Percentiles rank a stretch among this genome's conserved stretches.
phyloP scores from a whole-genome alignment of 2,888 invertebrate genomes.

The Himalopsyche kuldschensis region DNA sequence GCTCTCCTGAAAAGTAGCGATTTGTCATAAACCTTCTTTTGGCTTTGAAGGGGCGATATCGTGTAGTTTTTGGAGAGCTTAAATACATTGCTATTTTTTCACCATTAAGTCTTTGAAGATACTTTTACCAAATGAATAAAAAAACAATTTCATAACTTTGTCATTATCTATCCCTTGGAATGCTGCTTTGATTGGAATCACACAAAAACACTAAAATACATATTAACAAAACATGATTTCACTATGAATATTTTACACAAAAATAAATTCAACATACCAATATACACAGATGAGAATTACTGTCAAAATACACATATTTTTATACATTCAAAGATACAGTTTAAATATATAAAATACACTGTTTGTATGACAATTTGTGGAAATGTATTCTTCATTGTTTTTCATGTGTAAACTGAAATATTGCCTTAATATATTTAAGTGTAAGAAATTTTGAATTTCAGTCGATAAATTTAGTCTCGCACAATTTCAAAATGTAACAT shows the following conservation, averaged over 20 bases:
- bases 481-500: background rate
- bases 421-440: background rate
- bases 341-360: background rate
- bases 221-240: background rate
- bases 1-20: too few species aligned
- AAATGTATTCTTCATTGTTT: background rate
- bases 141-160: background rate
- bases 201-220: background rate
- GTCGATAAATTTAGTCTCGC: background rate
- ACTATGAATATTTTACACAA: background rate
- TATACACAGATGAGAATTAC: background rate
- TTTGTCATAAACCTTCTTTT: too few species aligned
- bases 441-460: background rate
- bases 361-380: background rate
- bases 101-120: too few species aligned
- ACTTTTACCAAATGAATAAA: background rate
- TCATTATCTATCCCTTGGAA: slow-evolving; percentile 6
- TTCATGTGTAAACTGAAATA: background rate
- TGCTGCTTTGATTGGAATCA: slow-evolving; percentile 9
- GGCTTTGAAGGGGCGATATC: too few species aligned
- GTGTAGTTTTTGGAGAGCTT: too few species aligned
- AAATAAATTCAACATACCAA: background rate
- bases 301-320: background rate
- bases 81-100: too few species aligned
- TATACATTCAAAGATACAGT: background rate